phyloP scores from a whole-genome alignment of 2,797 vertebrate species.

The Eupleurogrammus muticus region DNA sequence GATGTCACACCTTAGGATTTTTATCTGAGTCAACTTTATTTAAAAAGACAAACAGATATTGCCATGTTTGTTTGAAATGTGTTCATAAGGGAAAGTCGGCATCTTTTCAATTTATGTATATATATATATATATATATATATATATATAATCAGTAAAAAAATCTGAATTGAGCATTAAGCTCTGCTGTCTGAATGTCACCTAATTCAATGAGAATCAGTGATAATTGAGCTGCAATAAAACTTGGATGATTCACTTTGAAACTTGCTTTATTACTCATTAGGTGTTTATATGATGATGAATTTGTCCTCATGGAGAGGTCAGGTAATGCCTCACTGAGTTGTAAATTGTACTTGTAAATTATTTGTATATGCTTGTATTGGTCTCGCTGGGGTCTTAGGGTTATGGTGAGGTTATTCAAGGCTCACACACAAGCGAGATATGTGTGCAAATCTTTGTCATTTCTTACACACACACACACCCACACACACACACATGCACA shows the following conservation, averaged over 20 bases:
- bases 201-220: too few relatives aligned
- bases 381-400: constrained; percentile 58
- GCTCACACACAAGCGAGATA: constrained; percentile 48
- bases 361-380: constrained; percentile 76
- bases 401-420: constrained; percentile 64
- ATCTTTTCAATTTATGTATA: too few relatives aligned
- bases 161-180: too few relatives aligned
- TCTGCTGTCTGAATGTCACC: too few relatives aligned
- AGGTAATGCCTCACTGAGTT: constrained; percentile 45
- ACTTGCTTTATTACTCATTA: constrained; percentile 8
- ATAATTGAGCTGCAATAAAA: neutral
- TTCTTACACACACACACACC: constrained; percentile 22
- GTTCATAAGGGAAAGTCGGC: too few relatives aligned
- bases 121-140: too few relatives aligned
- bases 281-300: constrained; percentile 21
- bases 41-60: too few relatives aligned
- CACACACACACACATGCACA: constrained; percentile 31
- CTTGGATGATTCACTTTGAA: neutral
- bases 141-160: too few relatives aligned
- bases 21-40: too few relatives aligned
- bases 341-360: constrained; percentile 64
- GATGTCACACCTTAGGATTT: too few relatives aligned
- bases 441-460: constrained; percentile 35
- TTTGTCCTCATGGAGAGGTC: constrained; percentile 51
- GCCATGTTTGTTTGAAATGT: too few relatives aligned